Conservation (phyloP, 2,113 vertebrate genomes). For the Halichoerus grypus region DNA sequence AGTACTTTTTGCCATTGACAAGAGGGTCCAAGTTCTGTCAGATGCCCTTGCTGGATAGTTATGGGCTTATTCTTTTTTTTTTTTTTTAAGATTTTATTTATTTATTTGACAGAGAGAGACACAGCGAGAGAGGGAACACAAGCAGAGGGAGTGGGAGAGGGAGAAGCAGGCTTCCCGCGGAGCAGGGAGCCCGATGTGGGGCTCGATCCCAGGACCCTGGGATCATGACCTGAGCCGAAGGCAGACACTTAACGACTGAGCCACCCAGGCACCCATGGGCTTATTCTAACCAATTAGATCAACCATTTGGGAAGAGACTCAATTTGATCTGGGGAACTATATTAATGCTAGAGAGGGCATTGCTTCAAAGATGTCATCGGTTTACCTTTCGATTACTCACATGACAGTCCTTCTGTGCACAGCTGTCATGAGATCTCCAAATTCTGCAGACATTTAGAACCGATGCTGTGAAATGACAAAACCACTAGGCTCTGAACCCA, state of each 20-base stretch:
- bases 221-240: too few relatives aligned
- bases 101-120: too few relatives aligned
- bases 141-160: too few relatives aligned
- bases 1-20: neutral
- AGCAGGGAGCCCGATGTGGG: too few relatives aligned
- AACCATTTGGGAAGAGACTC: slow-evolving; percentile 22
- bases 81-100: too few relatives aligned
- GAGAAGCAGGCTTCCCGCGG: too few relatives aligned
- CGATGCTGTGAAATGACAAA: neutral
- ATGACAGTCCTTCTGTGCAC: neutral
- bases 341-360: neutral
- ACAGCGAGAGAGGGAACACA: too few relatives aligned
- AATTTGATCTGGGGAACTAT: neutral
- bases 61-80: neutral
- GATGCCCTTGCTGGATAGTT: neutral
- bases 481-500: neutral
- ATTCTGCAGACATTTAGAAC: neutral
- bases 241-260: too few relatives aligned
- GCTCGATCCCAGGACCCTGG: too few relatives aligned
- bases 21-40: neutral
- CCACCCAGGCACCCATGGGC: too few relatives aligned
- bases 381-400: neutral
- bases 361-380: neutral
- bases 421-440: neutral
- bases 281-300: slow-evolving; percentile 5